Evolutionary conservation across 64 coral and sea anemone genomes (phyloP).

Genomic region (Pachyseris speciosa): DNA sequence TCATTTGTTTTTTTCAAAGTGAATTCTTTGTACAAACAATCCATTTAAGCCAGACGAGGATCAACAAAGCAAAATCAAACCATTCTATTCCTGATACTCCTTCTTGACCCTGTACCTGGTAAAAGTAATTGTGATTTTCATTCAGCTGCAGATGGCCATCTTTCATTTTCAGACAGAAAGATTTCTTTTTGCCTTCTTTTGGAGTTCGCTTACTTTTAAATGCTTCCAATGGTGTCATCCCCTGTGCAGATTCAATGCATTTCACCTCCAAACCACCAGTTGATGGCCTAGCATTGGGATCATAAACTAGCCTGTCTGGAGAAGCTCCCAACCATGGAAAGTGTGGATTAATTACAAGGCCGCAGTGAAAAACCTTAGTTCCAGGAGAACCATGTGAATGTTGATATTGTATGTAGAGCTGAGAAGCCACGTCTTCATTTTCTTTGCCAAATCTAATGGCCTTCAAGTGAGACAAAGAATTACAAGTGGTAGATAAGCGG

Average conservation of each 20-base stretch:
- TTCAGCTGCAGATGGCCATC: constrained; percentile 52
- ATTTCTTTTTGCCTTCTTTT: constrained; percentile 59
- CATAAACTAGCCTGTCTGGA: constrained; percentile 66
- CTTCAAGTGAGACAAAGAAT: constrained; percentile 71
- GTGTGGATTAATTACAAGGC: constrained; percentile 59
- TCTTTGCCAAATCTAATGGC: constrained; percentile 73
- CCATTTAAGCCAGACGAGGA: constrained; percentile 57
- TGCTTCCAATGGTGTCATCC: constrained; percentile 63
- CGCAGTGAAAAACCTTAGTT: constrained; percentile 62
- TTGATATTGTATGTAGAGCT: constrained; percentile 43
- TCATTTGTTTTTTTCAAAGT: constrained; percentile 67
- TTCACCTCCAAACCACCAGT: constrained; percentile 69
- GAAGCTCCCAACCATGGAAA: constrained; percentile 77
- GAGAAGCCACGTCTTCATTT: constrained; percentile 60
- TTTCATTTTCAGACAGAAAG: constrained; percentile 65
- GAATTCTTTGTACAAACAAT: constrained; percentile 82
- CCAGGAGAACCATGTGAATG: constrained; percentile 65
- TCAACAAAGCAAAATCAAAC: constrained; percentile 81
- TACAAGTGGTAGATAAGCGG: constrained; percentile 68
- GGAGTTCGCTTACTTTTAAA: constrained; percentile 42
- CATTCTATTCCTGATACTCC: constrained; percentile 64
- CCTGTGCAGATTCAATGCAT: constrained; percentile 63
- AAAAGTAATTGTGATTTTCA: constrained; percentile 70
- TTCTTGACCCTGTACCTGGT: constrained; percentile 64
- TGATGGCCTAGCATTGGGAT: constrained; percentile 57